Evolutionary conservation across 2,888 invertebrate genomes (phyloP), one percentile per base, ranked within the genome.

Genomic region (Rhodophaea formosa): DNA sequence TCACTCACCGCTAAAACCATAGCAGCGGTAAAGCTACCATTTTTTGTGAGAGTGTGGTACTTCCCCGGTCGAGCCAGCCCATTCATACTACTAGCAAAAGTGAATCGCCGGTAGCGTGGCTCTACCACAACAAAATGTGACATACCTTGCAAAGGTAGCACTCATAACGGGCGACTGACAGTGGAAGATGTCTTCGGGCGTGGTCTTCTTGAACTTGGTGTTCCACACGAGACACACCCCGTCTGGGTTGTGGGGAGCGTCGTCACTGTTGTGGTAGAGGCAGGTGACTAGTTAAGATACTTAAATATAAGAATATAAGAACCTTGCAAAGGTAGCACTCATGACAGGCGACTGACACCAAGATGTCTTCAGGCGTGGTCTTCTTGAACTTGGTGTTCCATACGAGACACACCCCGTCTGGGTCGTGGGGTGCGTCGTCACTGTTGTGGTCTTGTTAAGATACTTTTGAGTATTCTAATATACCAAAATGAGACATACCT

Each of bases 351-450:
- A 98, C 92, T 99, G 99, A 88, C 98, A 99, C 82, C 98, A 99
- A 99, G 71, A 98, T 95, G 78, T 97, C 96, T 88, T 99, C 99
- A 0, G 99, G 99, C 0, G 98, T 98, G 64, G 95, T 93, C 89
- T 99, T 99, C 92, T 98, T 98, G 83, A 97, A 99, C 88, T 98
- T 98, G 57, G 98, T 97, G 85, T 99, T 99, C 99, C 99, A 99
- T 17, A 99, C 95, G 68, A 99, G 94, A 64, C 97, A 98, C 16
- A 99, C 98, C 43, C 99, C 99, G 80, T 99, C 99, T 0, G 99
- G 99, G 85, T 99, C 99, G 86, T 98, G 97, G 0, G 99, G 98
- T n/a, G 96, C 95, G 80, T 98, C 98, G 78, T 98, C 98, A 74
- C 97, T 98, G 84, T 96, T 96, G 86, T 97, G 96, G 92, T 99